A percentile compares a stretch with the other conserved stretches of the same genome.
These are phyloP conservation scores for Enteromius argenteus DNA, from an alignment of 2,797 vertebrate species.

Conservation along the genomic window DNA sequence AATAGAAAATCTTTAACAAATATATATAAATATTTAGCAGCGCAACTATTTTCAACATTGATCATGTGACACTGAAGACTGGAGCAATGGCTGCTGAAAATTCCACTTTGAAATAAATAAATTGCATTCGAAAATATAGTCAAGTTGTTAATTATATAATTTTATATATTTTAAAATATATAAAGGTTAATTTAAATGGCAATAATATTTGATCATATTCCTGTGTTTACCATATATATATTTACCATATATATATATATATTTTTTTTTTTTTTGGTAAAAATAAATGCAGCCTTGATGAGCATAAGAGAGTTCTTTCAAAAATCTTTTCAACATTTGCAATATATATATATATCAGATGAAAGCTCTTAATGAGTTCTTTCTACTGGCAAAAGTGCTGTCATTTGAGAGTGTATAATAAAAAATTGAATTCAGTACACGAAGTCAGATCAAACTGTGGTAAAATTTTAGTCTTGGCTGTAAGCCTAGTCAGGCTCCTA, in stretches of 20 bases:
- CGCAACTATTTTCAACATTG: background rate
- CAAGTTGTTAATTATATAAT: background rate
- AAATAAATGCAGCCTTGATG: slow-evolving; percentile 7
- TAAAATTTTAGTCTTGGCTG: too few species aligned
- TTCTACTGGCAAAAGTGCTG: too few species aligned
- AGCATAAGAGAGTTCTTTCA: slow-evolving; percentile 14
- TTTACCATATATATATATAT: too few species aligned
- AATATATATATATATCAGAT: background rate
- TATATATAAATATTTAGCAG: background rate
- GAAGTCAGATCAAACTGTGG: too few species aligned
- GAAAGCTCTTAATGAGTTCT: too few species aligned
- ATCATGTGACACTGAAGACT: background rate
- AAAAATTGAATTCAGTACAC: too few species aligned
- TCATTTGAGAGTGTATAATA: too few species aligned
- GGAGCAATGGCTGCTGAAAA: background rate
- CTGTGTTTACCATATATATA: background rate
- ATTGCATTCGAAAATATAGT: background rate
- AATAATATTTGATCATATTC: background rate
- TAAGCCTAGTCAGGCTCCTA: background rate
- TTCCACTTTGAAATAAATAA: background rate
- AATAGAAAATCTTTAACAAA: background rate
- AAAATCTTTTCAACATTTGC: background rate
- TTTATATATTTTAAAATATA: too few species aligned
- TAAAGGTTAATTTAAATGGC: background rate
- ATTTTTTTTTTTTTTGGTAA: background rate